Evolutionary conservation across 1,140 invertebrate species (phyloP), one percentile per base, ranked within the genome.

Genomic region (Zophobas morio): DNA sequence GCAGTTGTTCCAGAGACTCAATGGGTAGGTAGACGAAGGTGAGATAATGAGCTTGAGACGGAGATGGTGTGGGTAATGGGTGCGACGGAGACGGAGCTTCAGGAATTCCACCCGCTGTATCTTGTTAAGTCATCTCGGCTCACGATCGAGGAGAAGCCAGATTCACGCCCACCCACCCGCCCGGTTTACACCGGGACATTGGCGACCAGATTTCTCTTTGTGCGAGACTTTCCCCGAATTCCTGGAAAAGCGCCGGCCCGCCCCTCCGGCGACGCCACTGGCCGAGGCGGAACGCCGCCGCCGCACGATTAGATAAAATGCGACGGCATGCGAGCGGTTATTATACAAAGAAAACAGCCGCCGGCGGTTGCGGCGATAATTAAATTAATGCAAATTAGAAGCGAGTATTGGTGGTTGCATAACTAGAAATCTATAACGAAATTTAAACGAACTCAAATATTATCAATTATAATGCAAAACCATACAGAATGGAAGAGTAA

Each of bases 41-140:
- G 84, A 83, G 83, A 84, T 84, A 84, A 84, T 84, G 84, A 84
- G 84, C 74, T 83, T 81, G 84, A 81, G 82, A 84, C 72, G 80
- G 78, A 76, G 53, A 79, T 60, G 79, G 54, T 37, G 70, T 35
- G 42, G 35, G 66, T 51, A 46, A 56, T 71, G 66, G 35, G 78
- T 49, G 39, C 57, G 76, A 84, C 72, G 80, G 78, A 78, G 82
- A 84, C 47, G 76, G 81, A 80, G 49, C 74, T 82, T 81, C 76
- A 80, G 82, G 84, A 84, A 84, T 84, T 84, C 84, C 84, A 84
- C 84, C 84, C 84, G 83, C 82, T 79, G 83, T 84, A 84, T 84
- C 84, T 84, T 84, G 84, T 84, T 84, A 84, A 84, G 84, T 84
- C 84, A 84, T 84, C 84, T 84, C 79, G 80, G 77, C 82, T 84